Percentiles rank a stretch among this genome's conserved stretches.
phyloP scores from a whole-genome alignment of 2,888 invertebrate genomes.

The Andricus quercusramuli region DNA sequence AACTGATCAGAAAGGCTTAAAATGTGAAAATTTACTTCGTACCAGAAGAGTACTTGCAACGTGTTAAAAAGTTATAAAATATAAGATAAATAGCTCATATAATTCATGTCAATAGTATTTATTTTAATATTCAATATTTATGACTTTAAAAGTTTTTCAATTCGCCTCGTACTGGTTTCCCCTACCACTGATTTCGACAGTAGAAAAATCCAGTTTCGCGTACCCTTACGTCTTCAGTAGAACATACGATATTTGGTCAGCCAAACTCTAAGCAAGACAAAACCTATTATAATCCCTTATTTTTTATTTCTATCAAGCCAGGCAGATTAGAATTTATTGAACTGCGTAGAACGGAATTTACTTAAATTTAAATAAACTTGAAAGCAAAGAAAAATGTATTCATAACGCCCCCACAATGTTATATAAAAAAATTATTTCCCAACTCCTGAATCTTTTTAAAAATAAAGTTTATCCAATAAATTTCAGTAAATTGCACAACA shows the following conservation, averaged over 20 bases:
- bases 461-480: neutral
- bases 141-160: too few relatives aligned
- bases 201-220: neutral
- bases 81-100: too few relatives aligned
- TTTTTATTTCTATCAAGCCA: neutral
- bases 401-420: constrained; percentile 1
- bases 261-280: neutral
- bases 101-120: too few relatives aligned
- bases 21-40: too few relatives aligned
- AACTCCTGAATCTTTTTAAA: neutral
- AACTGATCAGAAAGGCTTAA: too few relatives aligned
- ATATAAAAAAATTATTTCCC: neutral
- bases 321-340: neutral
- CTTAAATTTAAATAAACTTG: neutral
- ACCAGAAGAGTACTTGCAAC: too few relatives aligned
- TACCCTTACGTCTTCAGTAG: neutral
- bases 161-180: too few relatives aligned
- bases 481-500: neutral
- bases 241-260: neutral
- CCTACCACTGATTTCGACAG: neutral
- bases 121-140: too few relatives aligned
- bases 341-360: neutral
- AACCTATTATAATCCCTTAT: neutral
- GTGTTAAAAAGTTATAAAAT: too few relatives aligned
- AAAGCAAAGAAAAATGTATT: neutral